Evolutionary conservation across 2,888 invertebrate genomes (phyloP).

Genomic region (Ptilodon capucinus): DNA sequence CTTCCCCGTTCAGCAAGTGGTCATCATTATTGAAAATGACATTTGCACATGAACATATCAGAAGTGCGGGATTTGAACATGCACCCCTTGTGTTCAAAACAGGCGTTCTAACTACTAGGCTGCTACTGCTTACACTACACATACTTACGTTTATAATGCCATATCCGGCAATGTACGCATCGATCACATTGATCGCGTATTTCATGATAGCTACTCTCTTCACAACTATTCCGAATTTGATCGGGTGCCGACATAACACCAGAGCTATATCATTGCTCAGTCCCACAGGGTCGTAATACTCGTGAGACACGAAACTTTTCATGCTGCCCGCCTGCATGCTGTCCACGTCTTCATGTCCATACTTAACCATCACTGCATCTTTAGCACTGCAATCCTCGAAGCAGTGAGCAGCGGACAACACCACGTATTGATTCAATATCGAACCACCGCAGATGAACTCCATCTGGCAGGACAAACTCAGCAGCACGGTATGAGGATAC

Average conservation of each 20-base stretch:
- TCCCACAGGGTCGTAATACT: slow-evolving; percentile 6
- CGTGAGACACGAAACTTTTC: slow-evolving; percentile 3
- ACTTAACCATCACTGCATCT: background rate
- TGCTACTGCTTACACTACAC: too few relatives aligned
- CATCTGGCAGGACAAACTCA: slow-evolving; percentile 5
- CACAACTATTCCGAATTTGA: background rate
- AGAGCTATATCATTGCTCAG: background rate
- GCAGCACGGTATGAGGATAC: slow-evolving; percentile 25
- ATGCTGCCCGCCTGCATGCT: background rate
- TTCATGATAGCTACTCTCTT: background rate
- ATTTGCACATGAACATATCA: too few relatives aligned
- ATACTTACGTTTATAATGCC: too few relatives aligned
- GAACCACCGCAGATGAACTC: slow-evolving; percentile 12
- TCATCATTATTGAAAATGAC: too few relatives aligned
- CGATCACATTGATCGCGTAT: background rate
- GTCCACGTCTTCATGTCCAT: background rate
- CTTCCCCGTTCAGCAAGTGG: too few relatives aligned
- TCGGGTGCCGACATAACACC: background rate
- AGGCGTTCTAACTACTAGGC: too few relatives aligned
- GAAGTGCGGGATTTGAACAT: too few relatives aligned
- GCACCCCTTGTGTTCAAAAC: too few relatives aligned
- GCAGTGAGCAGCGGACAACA: slow-evolving; percentile 19
- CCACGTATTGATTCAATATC: background rate
- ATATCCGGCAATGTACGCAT: background rate
- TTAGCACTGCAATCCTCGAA: slow-evolving; percentile 1